These are phyloP conservation scores for Diphyllodes magnificus DNA, from an alignment of 2,113 vertebrate genomes.

Conservation along the genomic window DNA sequence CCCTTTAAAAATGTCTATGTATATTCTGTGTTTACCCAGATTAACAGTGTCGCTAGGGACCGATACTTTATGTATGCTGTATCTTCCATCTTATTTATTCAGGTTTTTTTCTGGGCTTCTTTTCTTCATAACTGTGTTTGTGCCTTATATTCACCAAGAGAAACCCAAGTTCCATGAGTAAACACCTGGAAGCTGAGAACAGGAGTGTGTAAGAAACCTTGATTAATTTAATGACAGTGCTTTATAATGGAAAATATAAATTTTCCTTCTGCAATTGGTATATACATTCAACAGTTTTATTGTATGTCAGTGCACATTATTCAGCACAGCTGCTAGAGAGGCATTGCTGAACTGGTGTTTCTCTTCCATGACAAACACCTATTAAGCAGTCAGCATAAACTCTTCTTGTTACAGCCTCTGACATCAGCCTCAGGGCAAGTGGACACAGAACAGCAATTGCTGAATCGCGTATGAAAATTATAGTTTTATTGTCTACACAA, in stretches of 20 bases:
- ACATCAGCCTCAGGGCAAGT: constrained; percentile 70
- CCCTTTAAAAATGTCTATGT: not conserved
- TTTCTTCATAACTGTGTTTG: not conserved
- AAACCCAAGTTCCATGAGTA: not conserved
- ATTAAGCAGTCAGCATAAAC: constrained; percentile 69
- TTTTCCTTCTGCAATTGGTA: constrained; percentile 9
- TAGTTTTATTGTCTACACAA: constrained; percentile 80
- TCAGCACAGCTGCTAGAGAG: constrained; percentile 61
- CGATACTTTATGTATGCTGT: not conserved
- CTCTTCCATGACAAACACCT: constrained; percentile 71
- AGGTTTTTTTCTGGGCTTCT: not conserved
- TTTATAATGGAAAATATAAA: not conserved
- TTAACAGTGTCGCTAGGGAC: not conserved
- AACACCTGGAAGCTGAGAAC: not conserved
- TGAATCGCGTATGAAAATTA: constrained; percentile 74
- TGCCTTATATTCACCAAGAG: not conserved
- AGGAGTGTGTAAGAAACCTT: not conserved
- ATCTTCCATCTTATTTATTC: not conserved
- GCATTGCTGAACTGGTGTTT: constrained; percentile 44
- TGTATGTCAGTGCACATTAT: constrained; percentile 33
- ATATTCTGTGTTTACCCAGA: not conserved
- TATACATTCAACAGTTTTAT: constrained; percentile 47
- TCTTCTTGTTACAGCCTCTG: constrained; percentile 67
- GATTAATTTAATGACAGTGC: not conserved
- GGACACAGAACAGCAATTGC: constrained; percentile 69